A percentile compares a stretch with the other conserved stretches of the same genome.
phyloP scores from a whole-genome alignment of 2,113 vertebrate species.

The Heloderma charlesbogerti region DNA sequence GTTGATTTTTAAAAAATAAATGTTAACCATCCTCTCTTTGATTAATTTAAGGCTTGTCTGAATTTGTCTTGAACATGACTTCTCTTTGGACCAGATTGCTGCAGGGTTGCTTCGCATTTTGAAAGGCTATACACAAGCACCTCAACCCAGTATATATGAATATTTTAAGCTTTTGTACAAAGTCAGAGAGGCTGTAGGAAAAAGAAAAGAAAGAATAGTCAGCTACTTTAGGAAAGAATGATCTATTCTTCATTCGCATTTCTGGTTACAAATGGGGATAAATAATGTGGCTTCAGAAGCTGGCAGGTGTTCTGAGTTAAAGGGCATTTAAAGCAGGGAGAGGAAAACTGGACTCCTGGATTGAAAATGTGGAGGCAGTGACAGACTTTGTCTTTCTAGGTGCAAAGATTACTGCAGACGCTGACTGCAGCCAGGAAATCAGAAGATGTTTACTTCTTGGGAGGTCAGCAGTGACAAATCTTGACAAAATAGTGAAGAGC shows the following conservation, averaged over 20 bases:
- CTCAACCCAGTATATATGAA: conserved; percentile 16
- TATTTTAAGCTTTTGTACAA: conserved; percentile 53
- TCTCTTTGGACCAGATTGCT: conserved; percentile 47
- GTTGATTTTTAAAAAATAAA: conserved; percentile 37
- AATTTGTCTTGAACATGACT: conserved; percentile 45
- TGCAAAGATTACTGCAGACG: too few relatives aligned
- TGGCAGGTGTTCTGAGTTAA: conserved; percentile 40
- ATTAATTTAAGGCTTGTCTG: conserved; percentile 48
- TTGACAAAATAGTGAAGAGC: too few relatives aligned
- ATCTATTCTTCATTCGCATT: conserved; percentile 56
- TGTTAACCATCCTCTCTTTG: conserved; percentile 5
- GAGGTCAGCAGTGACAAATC: too few relatives aligned
- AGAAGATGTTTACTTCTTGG: too few relatives aligned
- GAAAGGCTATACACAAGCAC: conserved; percentile 40
- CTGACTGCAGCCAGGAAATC: too few relatives aligned
- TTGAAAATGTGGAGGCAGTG: too few relatives aligned
- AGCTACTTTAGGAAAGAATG: conserved; percentile 53
- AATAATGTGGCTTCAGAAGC: conserved; percentile 50
- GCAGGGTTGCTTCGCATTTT: conserved; percentile 46
- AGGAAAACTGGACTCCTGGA: background rate
- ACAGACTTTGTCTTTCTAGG: too few relatives aligned
- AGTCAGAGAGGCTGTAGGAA: conserved; percentile 48
- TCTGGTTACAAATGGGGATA: conserved; percentile 50
- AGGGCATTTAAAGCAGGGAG: conserved; percentile 25
- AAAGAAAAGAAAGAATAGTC: conserved; percentile 47